Conservation (phyloP, 2,797 vertebrate species). For the Peromyscus attwateri region DNA sequence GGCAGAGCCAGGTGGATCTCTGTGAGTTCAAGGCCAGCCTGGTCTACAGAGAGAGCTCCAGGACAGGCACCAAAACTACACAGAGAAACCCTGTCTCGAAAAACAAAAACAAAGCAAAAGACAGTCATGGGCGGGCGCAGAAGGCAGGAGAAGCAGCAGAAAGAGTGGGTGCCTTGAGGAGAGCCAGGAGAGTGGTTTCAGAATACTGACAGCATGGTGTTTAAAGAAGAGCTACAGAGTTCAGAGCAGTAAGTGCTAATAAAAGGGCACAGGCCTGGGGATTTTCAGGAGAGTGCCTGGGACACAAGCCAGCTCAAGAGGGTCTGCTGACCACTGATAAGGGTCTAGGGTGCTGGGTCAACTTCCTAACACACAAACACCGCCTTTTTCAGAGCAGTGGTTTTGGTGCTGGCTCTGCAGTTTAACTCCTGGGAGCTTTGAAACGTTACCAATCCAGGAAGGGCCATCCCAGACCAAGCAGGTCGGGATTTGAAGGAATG, state of each 20-base stretch:
- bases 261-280: constrained; percentile 45
- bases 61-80: too few relatives aligned
- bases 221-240: not conserved
- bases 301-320: constrained; percentile 74
- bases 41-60: too few relatives aligned
- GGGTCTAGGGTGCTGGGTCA: constrained; percentile 2
- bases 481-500: not conserved
- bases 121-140: not conserved
- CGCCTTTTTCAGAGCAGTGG: constrained; percentile 30
- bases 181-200: not conserved
- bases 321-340: constrained; percentile 74
- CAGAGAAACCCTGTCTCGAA: too few relatives aligned
- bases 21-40: too few relatives aligned
- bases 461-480: not conserved
- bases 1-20: too few relatives aligned
- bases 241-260: constrained; percentile 11
- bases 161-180: not conserved
- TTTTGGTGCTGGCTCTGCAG: not conserved
- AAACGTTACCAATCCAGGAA: not conserved
- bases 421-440: not conserved
- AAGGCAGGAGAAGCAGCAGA: not conserved
- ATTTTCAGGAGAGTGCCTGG: constrained; percentile 59
- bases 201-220: not conserved
- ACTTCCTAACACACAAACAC: constrained; percentile 56
- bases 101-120: too few relatives aligned